Evolutionary conservation across 92 coral and sea anemone genomes (phyloP).

Genomic region (Phenganax marumi): DNA sequence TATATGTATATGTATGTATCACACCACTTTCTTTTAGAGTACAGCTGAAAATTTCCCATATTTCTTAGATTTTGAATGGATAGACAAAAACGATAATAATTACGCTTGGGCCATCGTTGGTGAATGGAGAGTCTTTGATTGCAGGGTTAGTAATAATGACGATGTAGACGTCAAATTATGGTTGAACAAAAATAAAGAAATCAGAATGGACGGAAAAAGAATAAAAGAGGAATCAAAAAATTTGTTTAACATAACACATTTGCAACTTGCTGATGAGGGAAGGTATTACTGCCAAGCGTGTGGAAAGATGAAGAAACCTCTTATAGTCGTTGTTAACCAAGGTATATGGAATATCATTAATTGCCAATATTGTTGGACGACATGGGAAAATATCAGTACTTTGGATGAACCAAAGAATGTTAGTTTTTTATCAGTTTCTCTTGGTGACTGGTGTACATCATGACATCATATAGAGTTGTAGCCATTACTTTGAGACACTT

Average conservation of each 20-base stretch:
- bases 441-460: too few species aligned
- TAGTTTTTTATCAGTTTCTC: too few species aligned
- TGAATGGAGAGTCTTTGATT: constrained; percentile 28
- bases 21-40: not conserved
- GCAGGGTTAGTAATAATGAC: constrained; percentile 17
- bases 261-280: constrained; percentile 56
- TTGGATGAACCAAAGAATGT: too few species aligned
- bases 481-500: too few species aligned
- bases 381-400: not conserved
- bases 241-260: constrained; percentile 44
- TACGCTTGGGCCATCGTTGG: constrained; percentile 22
- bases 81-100: not conserved
- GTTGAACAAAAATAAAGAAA: not conserved
- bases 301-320: not conserved
- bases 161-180: constrained; percentile 1
- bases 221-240: constrained; percentile 7
- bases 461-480: too few species aligned
- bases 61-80: not conserved
- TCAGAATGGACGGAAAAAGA: not conserved
- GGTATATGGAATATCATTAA: not conserved
- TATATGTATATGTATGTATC: not conserved
- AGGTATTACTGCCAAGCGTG: constrained; percentile 58
- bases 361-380: constrained; percentile 43
- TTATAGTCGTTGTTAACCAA: constrained; percentile 3
- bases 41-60: not conserved